phyloP scores from a whole-genome alignment of 2,797 vertebrate species.

The Chrosomus eos region DNA sequence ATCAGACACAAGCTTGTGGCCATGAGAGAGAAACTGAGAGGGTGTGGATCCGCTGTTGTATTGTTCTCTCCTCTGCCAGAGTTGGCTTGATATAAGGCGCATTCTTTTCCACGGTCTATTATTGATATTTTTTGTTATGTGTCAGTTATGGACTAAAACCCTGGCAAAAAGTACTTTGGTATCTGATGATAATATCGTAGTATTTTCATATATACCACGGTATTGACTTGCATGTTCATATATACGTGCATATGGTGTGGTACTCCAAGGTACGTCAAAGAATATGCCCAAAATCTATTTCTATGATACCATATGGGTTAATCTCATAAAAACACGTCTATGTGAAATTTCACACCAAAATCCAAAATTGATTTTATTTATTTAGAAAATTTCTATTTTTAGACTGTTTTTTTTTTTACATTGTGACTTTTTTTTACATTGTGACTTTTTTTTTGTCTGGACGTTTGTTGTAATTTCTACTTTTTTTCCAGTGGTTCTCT shows the following conservation, averaged over 20 bases:
- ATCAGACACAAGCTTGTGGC: constrained; percentile 34
- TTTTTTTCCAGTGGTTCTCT: neutral
- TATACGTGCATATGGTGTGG: neutral
- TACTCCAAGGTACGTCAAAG: neutral
- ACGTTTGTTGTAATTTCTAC: neutral
- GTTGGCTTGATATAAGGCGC: neutral
- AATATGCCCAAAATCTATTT: neutral
- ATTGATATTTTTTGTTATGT: neutral
- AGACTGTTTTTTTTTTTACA: too few species aligned
- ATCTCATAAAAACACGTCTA: neutral
- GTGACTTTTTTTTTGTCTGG: neutral
- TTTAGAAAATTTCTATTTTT: neutral
- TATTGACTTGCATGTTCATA: neutral
- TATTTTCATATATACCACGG: neutral
- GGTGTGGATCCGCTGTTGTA: constrained; percentile 15
- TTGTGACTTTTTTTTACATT: neutral
- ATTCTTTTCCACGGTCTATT: neutral
- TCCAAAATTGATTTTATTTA: neutral
- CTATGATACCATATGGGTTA: neutral
- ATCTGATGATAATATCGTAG: neutral
- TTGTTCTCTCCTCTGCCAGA: constrained; percentile 8
- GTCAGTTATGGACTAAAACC: neutral
- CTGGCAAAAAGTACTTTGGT: neutral
- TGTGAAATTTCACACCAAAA: neutral
- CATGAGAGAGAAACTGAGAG: constrained; percentile 37